Conservation (phyloP, 2,888 invertebrate species). For the Lysandra coridon region DNA sequence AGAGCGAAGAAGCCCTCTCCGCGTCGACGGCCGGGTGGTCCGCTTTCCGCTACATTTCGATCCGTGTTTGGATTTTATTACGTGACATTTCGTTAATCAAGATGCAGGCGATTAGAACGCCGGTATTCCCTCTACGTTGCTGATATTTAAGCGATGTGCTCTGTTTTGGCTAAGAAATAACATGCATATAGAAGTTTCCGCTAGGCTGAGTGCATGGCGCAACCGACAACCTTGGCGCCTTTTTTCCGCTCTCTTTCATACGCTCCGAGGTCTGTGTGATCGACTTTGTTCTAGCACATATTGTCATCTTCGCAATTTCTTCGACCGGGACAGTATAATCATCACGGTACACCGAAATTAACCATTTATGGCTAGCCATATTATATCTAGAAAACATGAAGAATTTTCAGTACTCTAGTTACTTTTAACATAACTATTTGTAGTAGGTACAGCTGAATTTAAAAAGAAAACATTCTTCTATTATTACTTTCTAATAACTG, state of each 20-base stretch:
- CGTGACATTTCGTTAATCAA: conserved; percentile 19
- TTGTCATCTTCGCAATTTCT: conserved; percentile 42
- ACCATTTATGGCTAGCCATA: neutral
- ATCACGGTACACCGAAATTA: neutral
- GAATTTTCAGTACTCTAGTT: too few species aligned
- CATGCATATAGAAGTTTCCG: conserved; percentile 54
- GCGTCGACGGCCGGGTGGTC: conserved; percentile 71
- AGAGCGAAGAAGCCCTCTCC: conserved; percentile 67
- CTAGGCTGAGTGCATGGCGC: conserved; percentile 66
- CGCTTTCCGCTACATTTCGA: conserved; percentile 43
- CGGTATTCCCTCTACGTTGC: neutral
- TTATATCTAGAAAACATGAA: too few species aligned
- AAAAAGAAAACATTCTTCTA: too few species aligned
- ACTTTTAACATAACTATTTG: too few species aligned
- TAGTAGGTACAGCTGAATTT: too few species aligned
- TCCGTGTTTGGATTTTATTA: conserved; percentile 32
- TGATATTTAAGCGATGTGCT: conserved; percentile 6
- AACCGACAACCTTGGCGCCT: conserved; percentile 72
- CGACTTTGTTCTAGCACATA: conserved; percentile 42
- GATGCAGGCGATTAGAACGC: conserved; percentile 24
- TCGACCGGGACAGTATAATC: neutral
- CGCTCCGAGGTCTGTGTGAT: conserved; percentile 56
- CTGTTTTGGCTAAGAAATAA: conserved; percentile 38
- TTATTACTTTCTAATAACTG: too few species aligned
- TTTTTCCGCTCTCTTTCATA: conserved; percentile 80